These are phyloP conservation scores for Nomia melanderi DNA, from an alignment of 1,140 invertebrate species.

Conservation along the genomic window DNA sequence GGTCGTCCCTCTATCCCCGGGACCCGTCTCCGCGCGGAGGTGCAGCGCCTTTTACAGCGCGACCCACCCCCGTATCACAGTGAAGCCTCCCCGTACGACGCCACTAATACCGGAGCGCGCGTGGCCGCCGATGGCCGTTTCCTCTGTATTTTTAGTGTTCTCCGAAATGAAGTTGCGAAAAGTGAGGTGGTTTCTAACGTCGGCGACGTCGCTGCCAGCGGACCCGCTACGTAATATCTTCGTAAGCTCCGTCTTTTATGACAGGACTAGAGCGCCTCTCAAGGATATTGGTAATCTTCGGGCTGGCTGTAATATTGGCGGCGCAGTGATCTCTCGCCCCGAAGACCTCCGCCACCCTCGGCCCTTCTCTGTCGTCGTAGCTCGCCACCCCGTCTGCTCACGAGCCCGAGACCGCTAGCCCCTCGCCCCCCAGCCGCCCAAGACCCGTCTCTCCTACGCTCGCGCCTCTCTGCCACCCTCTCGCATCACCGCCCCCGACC, in stretches of 20 bases:
- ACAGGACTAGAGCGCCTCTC: constrained; percentile 78
- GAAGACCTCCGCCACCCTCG: constrained; percentile 61
- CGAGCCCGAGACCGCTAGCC: constrained; percentile 26
- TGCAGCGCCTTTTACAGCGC: constrained; percentile 41
- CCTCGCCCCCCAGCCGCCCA: constrained; percentile 22
- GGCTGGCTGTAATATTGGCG: constrained; percentile 79
- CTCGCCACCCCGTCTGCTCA: constrained; percentile 40
- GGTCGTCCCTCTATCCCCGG: neutral
- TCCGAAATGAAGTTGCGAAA: constrained; percentile 77
- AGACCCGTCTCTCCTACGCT: constrained; percentile 51
- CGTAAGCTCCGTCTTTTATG: constrained; percentile 80
- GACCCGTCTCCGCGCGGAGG: neutral
- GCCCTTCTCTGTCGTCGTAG: constrained; percentile 13
- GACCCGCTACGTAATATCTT: constrained; percentile 76
- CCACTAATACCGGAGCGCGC: constrained; percentile 34
- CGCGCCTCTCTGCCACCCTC: constrained; percentile 38
- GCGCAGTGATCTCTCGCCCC: constrained; percentile 78
- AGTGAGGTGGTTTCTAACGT: constrained; percentile 65
- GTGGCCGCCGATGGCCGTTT: constrained; percentile 32
- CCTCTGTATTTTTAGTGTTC: constrained; percentile 75
- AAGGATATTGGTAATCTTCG: constrained; percentile 81
- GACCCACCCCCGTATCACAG: constrained; percentile 5
- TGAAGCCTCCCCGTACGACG: constrained; percentile 7
- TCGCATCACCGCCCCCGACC: constrained; percentile 18
- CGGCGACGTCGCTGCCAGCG: constrained; percentile 40